phyloP scores from a whole-genome alignment of 2,797 vertebrate species.

The Enteromius trimaculatus region DNA sequence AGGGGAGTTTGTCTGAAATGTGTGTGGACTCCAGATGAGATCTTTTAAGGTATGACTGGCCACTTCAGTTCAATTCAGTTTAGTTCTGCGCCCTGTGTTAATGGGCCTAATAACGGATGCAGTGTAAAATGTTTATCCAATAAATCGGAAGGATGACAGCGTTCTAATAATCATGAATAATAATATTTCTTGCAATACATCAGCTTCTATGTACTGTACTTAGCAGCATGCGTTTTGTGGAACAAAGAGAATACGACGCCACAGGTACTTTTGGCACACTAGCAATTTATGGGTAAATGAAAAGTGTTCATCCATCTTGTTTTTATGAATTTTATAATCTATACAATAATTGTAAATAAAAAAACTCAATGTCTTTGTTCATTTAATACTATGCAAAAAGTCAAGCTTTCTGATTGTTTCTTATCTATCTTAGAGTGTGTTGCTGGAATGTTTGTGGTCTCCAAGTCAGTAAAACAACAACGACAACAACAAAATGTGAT shows the following conservation, averaged over 20 bases:
- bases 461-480: constrained; percentile 41
- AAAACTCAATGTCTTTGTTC: constrained; percentile 95
- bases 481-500: constrained; percentile 76
- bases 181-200: constrained; percentile 90
- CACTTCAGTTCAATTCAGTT: constrained; percentile 66
- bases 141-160: constrained; percentile 74
- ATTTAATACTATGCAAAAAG: constrained; percentile 99
- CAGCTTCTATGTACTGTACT: constrained; percentile 96
- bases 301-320: constrained; percentile 96
- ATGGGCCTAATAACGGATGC: constrained; percentile 76
- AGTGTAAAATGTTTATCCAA: constrained; percentile 75
- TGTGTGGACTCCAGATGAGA: constrained; percentile 76
- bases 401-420: constrained; percentile 94
- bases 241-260: constrained; percentile 85
- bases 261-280: constrained; percentile 91
- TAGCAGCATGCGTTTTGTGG: constrained; percentile 98
- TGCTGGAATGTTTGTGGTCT: constrained; percentile 94
- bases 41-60: constrained; percentile 71
- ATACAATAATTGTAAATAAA: constrained; percentile 99
- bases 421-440: constrained; percentile 86
- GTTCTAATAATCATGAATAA: constrained; percentile 70
- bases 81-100: constrained; percentile 68
- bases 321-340: constrained; percentile 99
- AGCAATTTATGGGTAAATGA: constrained; percentile 96
- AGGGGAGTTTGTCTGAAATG: constrained; percentile 77